These are phyloP conservation scores for Xylota segnis DNA, from an alignment of 2,888 invertebrate genomes.

Conservation along the genomic window DNA sequence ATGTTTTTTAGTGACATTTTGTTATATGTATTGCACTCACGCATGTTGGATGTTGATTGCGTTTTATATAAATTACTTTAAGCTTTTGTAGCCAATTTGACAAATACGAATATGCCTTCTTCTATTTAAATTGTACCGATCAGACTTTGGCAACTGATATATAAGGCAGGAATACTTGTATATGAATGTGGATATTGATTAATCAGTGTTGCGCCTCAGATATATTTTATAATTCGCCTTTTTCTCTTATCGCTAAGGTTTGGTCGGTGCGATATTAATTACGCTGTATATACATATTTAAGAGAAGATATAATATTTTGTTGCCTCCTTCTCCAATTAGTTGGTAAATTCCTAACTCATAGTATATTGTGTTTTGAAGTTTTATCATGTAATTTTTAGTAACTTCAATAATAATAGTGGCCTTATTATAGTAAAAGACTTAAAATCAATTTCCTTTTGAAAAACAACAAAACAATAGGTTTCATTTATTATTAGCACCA, in stretches of 20 bases:
- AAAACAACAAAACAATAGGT: conserved; percentile 1
- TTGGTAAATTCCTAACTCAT: not conserved
- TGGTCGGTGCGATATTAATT: not conserved
- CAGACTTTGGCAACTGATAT: not conserved
- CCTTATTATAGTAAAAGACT: conserved; percentile 54
- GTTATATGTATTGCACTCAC: not conserved
- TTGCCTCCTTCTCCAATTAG: not conserved
- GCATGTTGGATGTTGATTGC: not conserved
- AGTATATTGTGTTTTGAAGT: conserved; percentile 19
- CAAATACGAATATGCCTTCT: not conserved
- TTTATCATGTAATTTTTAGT: conserved; percentile 6
- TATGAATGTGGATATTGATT: too few relatives aligned
- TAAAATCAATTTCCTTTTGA: conserved; percentile 18
- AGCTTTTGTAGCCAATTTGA: conserved; percentile 21
- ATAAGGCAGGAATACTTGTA: not conserved
- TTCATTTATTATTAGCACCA: conserved; percentile 15
- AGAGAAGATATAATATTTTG: not conserved
- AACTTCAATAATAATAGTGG: conserved; percentile 44
- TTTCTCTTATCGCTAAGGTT: not conserved
- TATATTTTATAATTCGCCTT: not conserved
- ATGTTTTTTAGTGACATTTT: conserved; percentile 3
- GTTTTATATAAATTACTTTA: conserved; percentile 29
- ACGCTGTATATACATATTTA: not conserved
- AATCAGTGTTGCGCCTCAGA: not conserved
- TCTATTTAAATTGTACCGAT: not conserved